Evolutionary conservation across 2,113 vertebrate genomes (phyloP).

Genomic region (Pomatostomus ruficeps): DNA sequence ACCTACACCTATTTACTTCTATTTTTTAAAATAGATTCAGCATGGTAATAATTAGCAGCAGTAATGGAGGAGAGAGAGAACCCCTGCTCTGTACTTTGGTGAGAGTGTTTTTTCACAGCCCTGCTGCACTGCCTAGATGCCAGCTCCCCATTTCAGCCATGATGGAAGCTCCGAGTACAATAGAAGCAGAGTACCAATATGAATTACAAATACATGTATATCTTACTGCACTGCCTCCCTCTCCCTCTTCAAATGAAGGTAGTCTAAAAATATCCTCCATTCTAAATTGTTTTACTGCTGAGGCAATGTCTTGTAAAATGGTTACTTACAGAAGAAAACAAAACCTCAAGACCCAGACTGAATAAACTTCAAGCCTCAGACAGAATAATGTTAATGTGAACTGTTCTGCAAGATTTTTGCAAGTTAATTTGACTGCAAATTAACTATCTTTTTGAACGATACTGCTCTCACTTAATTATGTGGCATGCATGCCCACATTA

Average conservation of each 20-base stretch:
- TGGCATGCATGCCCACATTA: background rate
- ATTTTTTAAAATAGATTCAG: background rate
- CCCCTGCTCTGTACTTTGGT: background rate
- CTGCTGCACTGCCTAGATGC: constrained; percentile 30
- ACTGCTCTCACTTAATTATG: background rate
- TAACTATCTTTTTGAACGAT: background rate
- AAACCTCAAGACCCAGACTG: background rate
- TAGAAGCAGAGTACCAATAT: constrained; percentile 68
- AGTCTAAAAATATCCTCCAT: constrained; percentile 66
- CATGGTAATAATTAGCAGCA: constrained; percentile 15
- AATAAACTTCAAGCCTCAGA: background rate
- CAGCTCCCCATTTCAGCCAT: constrained; percentile 62
- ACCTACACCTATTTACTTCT: background rate
- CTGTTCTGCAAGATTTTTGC: no score
- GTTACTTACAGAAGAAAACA: background rate
- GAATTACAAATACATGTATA: constrained; percentile 76
- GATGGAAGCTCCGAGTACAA: constrained; percentile 67
- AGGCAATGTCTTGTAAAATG: constrained; percentile 20
- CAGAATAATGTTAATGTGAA: background rate
- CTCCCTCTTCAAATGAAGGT: constrained; percentile 61
- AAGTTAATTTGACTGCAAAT: background rate
- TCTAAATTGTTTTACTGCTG: constrained; percentile 67
- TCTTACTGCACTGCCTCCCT: constrained; percentile 57
- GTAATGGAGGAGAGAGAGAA: background rate
- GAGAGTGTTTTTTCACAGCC: background rate